phyloP scores from a whole-genome alignment of 2,888 invertebrate species.

The Agrochola lota region DNA sequence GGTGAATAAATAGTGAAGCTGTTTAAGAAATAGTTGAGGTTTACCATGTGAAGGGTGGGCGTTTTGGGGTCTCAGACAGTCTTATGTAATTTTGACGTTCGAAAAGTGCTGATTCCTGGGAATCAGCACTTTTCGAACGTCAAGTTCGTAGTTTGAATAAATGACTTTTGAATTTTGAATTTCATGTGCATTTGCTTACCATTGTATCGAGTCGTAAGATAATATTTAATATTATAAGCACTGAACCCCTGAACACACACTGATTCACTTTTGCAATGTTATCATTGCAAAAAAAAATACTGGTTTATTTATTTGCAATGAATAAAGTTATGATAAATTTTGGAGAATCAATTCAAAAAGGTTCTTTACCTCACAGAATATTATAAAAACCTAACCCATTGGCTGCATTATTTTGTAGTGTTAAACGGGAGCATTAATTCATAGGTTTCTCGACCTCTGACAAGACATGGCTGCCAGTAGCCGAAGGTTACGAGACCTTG shows the following conservation, averaged over 20 bases:
- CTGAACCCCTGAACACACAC: neutral
- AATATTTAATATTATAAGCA: neutral
- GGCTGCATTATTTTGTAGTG: neutral
- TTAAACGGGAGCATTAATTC: neutral
- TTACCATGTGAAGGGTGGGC: no score
- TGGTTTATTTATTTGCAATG: no score
- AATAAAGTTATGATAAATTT: neutral
- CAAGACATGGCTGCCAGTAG: constrained; percentile 92
- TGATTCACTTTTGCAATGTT: neutral
- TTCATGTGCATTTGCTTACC: neutral
- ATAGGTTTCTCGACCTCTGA: constrained; percentile 91
- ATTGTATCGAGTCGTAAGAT: neutral
- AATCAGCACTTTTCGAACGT: no score
- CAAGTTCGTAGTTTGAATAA: no score
- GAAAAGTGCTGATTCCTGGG: no score
- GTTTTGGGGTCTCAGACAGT: no score
- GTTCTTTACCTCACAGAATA: neutral
- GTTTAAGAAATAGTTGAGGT: constrained; percentile 11
- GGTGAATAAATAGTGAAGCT: constrained; percentile 20
- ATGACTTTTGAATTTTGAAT: no score
- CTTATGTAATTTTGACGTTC: no score
- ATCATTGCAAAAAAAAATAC: no score
- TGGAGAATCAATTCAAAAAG: neutral
- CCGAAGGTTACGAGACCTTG: constrained; percentile 90
- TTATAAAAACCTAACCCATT: no score